These are phyloP conservation scores for Cacatua alba DNA, from an alignment of 2,113 vertebrate species.

Conservation along the genomic window DNA sequence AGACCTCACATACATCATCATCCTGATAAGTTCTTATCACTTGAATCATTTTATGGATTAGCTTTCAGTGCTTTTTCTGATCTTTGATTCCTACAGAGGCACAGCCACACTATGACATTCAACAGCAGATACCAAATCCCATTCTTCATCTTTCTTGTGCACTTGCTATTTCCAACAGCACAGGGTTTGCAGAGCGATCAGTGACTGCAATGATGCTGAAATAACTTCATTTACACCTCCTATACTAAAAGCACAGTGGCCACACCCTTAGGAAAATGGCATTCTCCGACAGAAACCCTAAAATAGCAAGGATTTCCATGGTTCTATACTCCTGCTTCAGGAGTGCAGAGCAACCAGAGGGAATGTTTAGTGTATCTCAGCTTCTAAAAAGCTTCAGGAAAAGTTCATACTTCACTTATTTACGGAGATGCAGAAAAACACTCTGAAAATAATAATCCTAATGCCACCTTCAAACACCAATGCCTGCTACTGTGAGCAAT, in stretches of 20 bases:
- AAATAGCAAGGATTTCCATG: not conserved
- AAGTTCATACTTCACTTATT: not conserved
- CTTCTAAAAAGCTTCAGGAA: not conserved
- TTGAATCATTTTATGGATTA: slow-evolving; percentile 45
- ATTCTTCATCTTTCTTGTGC: not conserved
- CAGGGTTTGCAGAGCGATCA: not conserved
- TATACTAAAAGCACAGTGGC: not conserved
- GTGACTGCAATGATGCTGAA: not conserved
- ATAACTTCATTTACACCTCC: not conserved
- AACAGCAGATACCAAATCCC: not conserved
- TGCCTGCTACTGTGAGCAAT: not conserved
- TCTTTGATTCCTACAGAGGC: not conserved
- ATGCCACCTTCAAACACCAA: not conserved
- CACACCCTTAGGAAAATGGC: not conserved
- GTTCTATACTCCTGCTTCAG: not conserved
- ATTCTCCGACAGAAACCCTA: not conserved
- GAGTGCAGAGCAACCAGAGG: not conserved
- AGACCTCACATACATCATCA: slow-evolving; percentile 34
- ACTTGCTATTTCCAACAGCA: not conserved
- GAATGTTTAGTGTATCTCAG: not conserved
- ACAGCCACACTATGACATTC: not conserved
- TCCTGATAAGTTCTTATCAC: not conserved
- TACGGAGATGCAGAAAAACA: not conserved
- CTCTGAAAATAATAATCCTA: not conserved
- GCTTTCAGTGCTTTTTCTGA: slow-evolving; percentile 19